Evolutionary conservation across 2,888 invertebrate species (phyloP), one percentile per base, ranked within the genome.

Genomic region (Andrena marginata): DNA sequence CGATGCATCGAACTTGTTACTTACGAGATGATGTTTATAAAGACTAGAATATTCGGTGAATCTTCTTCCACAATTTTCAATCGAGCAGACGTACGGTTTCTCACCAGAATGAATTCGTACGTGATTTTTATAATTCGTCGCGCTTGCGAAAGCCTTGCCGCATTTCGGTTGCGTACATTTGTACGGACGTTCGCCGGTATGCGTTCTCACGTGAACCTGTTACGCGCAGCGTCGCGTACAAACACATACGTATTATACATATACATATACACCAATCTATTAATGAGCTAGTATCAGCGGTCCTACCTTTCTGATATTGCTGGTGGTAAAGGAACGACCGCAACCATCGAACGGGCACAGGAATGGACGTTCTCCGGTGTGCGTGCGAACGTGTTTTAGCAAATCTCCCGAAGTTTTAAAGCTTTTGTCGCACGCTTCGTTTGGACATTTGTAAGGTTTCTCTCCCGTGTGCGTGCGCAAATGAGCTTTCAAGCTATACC

Each of bases 41-140:
- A 96, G 94, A 87, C 96, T 96, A 68, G 96, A 96, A 91, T 96
- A 96, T 91, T 96, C 96, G 0, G 96, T 96, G 89, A 96, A 96
- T 64, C 96, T 94, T 90, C 96, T 96, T 29, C 95, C 95, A 92
- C 96, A 96, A 65, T 95, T 96, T 86, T 94, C 93, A 16, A 96
- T 95, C 16, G 95, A 93, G 90, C 96, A 96, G 26, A 95, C 95
- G 88, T 96, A 96, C 0, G 96, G 96, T 90, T 96, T 96, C 90
- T 96, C 96, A 26, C 96, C 96, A 60, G 96, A 96, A 92, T 96
- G 96, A 89, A 96, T 96, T 76, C 96, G 93, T 85, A 96, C 94
- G 89, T 96, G 96, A 92, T 96, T 96, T 91, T 96, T 96, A 89
- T 95, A 96, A 92, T 96, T 96, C 6, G 96, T 96, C 8, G 96